Conservation (phyloP, 2,797 vertebrate genomes). For the Melanotaenia maccullochi region DNA sequence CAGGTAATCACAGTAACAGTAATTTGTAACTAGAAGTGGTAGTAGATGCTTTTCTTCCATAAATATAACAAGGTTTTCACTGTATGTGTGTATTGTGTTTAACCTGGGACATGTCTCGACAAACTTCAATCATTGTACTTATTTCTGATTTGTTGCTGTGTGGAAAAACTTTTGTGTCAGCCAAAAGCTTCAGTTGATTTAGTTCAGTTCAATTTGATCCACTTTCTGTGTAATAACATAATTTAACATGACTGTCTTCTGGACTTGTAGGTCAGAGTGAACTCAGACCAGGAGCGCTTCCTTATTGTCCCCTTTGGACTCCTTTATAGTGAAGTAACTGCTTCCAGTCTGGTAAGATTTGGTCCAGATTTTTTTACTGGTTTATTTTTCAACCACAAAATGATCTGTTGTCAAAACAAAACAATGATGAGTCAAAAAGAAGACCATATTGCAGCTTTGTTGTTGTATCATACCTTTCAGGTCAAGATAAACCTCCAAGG, state of each 20-base stretch:
- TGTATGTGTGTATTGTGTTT: background rate
- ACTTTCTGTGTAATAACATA: background rate
- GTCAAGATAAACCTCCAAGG: slow-evolving; percentile 95
- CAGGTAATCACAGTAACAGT: too few relatives aligned
- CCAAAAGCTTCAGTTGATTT: background rate
- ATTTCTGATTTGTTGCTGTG: background rate
- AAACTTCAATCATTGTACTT: background rate
- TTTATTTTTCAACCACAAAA: background rate
- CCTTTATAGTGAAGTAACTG: slow-evolving; percentile 97
- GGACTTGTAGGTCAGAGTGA: slow-evolving; percentile 89
- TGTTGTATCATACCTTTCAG: slow-evolving; percentile 70
- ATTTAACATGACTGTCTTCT: slow-evolving; percentile 23
- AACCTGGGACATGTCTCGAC: background rate
- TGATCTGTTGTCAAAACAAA: too few relatives aligned
- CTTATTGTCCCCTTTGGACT: slow-evolving; percentile 97
- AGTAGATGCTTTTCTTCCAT: too few relatives aligned
- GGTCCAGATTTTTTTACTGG: background rate
- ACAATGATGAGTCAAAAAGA: background rate
- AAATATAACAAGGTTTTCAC: background rate
- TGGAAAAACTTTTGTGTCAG: background rate
- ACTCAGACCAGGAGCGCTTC: slow-evolving; percentile 94
- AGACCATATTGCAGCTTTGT: background rate
- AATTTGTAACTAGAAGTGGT: too few relatives aligned
- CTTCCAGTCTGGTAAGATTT: slow-evolving; percentile 93
- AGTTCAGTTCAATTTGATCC: background rate